phyloP scores from a whole-genome alignment of 2,113 vertebrate genomes.

The Ardeotis arabs region DNA sequence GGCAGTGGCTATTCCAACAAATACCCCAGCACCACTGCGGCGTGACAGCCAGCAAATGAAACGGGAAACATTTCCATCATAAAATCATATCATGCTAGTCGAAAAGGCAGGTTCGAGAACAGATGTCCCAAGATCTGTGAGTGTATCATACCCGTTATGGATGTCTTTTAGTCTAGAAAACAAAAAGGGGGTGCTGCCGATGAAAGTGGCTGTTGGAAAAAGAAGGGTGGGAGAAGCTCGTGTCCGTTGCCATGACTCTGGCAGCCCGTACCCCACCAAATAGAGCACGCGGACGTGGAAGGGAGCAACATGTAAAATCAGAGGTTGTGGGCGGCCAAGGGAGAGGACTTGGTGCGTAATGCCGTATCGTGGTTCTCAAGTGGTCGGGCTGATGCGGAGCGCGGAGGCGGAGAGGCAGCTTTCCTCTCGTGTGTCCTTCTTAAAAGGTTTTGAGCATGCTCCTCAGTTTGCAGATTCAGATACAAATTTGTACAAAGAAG shows the following conservation, averaged over 20 bases:
- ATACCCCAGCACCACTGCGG: neutral
- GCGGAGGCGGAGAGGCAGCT: neutral
- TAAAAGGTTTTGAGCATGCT: neutral
- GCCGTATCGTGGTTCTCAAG: neutral
- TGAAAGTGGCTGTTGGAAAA: neutral
- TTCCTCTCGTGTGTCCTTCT: neutral
- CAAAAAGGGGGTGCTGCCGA: neutral
- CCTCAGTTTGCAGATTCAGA: slow-evolving; percentile 21
- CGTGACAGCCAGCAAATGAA: neutral
- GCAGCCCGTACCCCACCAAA: neutral
- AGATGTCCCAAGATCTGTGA: neutral
- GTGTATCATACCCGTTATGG: fast-evolving
- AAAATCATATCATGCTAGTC: neutral
- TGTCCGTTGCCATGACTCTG: fast-evolving
- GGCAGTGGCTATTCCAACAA: neutral
- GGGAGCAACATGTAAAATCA: neutral
- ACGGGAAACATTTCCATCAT: neutral
- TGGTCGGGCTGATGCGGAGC: neutral
- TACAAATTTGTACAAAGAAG: slow-evolving; percentile 30
- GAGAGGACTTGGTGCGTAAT: neutral
- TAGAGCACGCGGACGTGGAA: fast-evolving
- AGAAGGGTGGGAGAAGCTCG: neutral
- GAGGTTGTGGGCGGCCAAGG: neutral
- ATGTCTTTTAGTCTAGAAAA: neutral
- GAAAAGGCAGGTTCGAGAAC: neutral